Evolutionary conservation across 2,888 invertebrate species (phyloP), one percentile per base, ranked within the genome.

Genomic region (Acronicta aceris): DNA sequence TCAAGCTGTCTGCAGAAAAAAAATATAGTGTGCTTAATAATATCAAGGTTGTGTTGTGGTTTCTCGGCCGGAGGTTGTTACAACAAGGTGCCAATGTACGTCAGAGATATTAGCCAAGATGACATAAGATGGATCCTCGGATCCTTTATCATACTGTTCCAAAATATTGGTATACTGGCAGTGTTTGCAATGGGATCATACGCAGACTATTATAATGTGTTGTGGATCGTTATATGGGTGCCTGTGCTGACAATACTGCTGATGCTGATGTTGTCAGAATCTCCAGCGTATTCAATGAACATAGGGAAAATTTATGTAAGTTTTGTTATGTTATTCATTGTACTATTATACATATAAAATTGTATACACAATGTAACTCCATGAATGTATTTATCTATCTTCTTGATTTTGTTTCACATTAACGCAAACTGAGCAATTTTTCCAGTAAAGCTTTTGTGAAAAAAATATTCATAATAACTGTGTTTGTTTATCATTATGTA

Each of bases 81-180:
- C 52, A 86, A 81, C 30, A 72, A 88, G 2, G 76, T 90, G 0
- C 88, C 89, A 0, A 86, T 90, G 81, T 92, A 91, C 64, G 80
- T 88, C 5, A 89, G 88, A 60, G 91, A 91, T 65, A 89, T 92
- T 50, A 88, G 90, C 54, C 86, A 91, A 53, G 88, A 91, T 40
- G 76, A 84, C 56, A 85, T 91, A 5, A 78, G 90, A 74, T 91
- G 91, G 0, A 59, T 82, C 0, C 70, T 91, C 0, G 91, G 91
- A 1, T 86, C 88, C 0, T 71, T 91, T 0, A 40, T 87, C 0
- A 82, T 84, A 47, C 64, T 89, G 27, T 76, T 85, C 41, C 85
- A 88, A 50, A 88, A 90, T 52, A 65, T 85, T 12, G 92, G 91
- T 0, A 77, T 87, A 46, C 65, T 91, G 8, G 43, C 74, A 1